Evolutionary conservation across 2,797 vertebrate species (phyloP), one percentile per base, ranked within the genome.

Genomic region (Premnoplex brunnescens): DNA sequence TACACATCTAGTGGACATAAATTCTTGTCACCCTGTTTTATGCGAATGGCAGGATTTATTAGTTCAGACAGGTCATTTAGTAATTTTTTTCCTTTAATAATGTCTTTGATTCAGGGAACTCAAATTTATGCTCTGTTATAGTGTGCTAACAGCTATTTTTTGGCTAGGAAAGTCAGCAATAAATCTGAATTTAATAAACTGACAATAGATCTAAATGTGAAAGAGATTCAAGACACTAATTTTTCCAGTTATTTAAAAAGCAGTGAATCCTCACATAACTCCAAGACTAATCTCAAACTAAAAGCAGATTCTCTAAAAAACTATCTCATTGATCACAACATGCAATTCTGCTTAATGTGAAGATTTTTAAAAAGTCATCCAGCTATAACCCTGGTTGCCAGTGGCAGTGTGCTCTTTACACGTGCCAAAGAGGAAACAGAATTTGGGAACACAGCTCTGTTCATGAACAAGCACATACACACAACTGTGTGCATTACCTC

Each of bases 131-230:
- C 82, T 95, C 85, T 81, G 78, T 97, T 97, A 97, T 94, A 80
- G 91, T 95, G 90, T 89, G 85, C 80, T 96, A 97, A 96, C 95
- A 97, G 95, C 95, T 95, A 95, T 93, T 85, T 97, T 97, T 97
- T 89, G 94, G 87, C 76, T 93, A 87, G 95, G 43, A 94, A 95
- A 97, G 81, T 95, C 83, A 68, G 92, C 89, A 77, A 90, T 98
- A 98, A 98, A 98, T 98, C 96, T 97, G 95, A 97, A 93, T 97
- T 97, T 97, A 98, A 98, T 98, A 97, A 98, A 98, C 89, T 97
- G 97, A 98, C 97, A 98, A 97, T 96, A 97, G 96, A 95, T 81
- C 82, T 74, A 96, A 90, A 92, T 79, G 63, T 91, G 92, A 96
- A 93, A 95, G 93, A 89, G 69, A 89, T 91, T 93, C 75, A 89